Evolutionary conservation across 2,888 invertebrate genomes (phyloP).

Genomic region (Pelosia muscerda): DNA sequence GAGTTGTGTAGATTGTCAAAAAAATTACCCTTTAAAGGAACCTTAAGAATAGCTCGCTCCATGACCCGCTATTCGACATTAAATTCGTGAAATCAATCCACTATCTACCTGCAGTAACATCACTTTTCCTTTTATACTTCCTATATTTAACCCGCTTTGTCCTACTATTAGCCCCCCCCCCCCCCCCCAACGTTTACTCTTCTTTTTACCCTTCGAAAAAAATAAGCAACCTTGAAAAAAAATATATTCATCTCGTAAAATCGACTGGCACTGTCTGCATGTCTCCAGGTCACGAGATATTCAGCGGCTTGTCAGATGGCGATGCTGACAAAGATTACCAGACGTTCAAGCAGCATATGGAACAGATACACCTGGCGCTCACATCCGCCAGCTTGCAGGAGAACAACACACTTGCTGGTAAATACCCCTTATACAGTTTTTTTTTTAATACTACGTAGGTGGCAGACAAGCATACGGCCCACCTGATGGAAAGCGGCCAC

Average conservation of each 20-base stretch:
- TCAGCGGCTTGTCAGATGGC: conserved; percentile 89
- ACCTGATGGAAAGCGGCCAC: too few species aligned
- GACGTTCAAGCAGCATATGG: conserved; percentile 92
- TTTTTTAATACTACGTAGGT: too few species aligned
- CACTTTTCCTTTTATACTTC: neutral
- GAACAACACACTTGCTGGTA: conserved; percentile 72
- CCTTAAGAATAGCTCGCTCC: too few species aligned
- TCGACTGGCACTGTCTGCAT: neutral
- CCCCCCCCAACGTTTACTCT: too few species aligned
- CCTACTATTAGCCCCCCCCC: neutral
- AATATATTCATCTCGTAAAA: neutral
- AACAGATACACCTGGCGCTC: conserved; percentile 92
- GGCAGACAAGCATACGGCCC: too few species aligned
- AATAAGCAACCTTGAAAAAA: neutral
- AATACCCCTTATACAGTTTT: neutral
- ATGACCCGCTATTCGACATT: too few species aligned
- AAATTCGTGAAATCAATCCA: too few species aligned
- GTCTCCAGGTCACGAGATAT: conserved; percentile 91
- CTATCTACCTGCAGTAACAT: too few species aligned
- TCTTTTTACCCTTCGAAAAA: neutral
- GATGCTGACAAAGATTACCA: conserved; percentile 89
- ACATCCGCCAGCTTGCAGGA: conserved; percentile 89
- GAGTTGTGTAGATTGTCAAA: too few species aligned
- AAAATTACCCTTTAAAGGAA: too few species aligned
- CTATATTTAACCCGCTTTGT: neutral